phyloP scores from a whole-genome alignment of 2,888 invertebrate species.

The Heliconius charithonia region DNA sequence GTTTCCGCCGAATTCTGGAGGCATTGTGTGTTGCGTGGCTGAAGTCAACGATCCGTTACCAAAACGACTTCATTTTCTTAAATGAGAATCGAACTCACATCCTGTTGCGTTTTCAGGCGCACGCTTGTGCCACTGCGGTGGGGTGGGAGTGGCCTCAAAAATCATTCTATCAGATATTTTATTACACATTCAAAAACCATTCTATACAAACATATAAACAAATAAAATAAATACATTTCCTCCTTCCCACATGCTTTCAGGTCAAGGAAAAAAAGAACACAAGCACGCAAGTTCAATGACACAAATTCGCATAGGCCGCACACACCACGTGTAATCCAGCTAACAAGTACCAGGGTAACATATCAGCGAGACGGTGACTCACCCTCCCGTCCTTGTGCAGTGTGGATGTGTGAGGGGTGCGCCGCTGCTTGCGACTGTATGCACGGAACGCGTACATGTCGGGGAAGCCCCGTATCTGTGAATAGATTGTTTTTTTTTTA shows the following conservation, averaged over 20 bases:
- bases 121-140: too few species aligned
- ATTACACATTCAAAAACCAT: neutral
- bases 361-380: constrained; percentile 56
- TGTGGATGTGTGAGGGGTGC: constrained; percentile 82
- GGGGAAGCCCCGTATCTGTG: constrained; percentile 86
- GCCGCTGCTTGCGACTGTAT: constrained; percentile 82
- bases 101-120: too few species aligned
- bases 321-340: constrained; percentile 62
- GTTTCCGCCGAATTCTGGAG: too few species aligned
- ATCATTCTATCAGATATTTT: too few species aligned
- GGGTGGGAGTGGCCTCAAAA: too few species aligned
- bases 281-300: constrained; percentile 11
- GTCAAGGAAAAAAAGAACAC: constrained; percentile 31
- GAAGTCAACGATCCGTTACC: too few species aligned
- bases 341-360: constrained; percentile 63
- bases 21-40: too few species aligned
- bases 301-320: constrained; percentile 41
- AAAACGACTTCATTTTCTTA: too few species aligned
- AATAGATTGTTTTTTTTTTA: constrained; percentile 34
- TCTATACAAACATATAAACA: neutral
- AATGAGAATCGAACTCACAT: too few species aligned
- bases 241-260: neutral
- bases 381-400: constrained; percentile 84
- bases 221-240: neutral
- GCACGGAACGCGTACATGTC: constrained; percentile 87